Evolutionary conservation across 2,113 vertebrate species (phyloP).

Genomic region (Chascanopsetta lugubris): DNA sequence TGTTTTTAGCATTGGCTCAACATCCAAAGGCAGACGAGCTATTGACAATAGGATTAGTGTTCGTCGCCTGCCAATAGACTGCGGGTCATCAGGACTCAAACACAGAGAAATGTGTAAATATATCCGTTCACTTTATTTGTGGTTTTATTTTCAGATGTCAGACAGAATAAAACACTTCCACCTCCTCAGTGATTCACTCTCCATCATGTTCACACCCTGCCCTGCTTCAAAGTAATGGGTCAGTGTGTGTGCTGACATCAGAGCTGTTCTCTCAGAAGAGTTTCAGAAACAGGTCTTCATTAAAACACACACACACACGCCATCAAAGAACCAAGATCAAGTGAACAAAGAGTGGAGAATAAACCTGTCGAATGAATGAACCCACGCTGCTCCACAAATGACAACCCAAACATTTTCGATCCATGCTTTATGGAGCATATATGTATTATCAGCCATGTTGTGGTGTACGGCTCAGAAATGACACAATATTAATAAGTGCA

Average conservation of each 20-base stretch:
- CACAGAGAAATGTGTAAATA: too few relatives aligned
- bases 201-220: slow-evolving; percentile 3
- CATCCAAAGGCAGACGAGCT: too few relatives aligned
- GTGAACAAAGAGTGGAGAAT: slow-evolving; percentile 6
- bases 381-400: too few relatives aligned
- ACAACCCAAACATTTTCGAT: background rate
- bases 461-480: background rate
- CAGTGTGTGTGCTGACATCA: slow-evolving; percentile 46
- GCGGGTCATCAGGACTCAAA: too few relatives aligned
- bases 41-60: too few relatives aligned
- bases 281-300: slow-evolving; percentile 71
- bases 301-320: slow-evolving; percentile 31
- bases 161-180: background rate
- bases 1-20: too few relatives aligned
- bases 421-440: too few relatives aligned
- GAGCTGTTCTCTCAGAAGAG: slow-evolving; percentile 55
- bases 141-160: slow-evolving; percentile 8
- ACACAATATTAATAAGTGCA: too few relatives aligned
- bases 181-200: slow-evolving; percentile 16
- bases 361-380: slow-evolving; percentile 29
- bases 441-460: background rate
- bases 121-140: too few relatives aligned
- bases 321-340: slow-evolving; percentile 6
- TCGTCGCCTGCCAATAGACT: too few relatives aligned
- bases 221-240: slow-evolving; percentile 11